These are phyloP conservation scores for Pediacus dermestoides DNA, from an alignment of 2,888 invertebrate species.

Conservation along the genomic window DNA sequence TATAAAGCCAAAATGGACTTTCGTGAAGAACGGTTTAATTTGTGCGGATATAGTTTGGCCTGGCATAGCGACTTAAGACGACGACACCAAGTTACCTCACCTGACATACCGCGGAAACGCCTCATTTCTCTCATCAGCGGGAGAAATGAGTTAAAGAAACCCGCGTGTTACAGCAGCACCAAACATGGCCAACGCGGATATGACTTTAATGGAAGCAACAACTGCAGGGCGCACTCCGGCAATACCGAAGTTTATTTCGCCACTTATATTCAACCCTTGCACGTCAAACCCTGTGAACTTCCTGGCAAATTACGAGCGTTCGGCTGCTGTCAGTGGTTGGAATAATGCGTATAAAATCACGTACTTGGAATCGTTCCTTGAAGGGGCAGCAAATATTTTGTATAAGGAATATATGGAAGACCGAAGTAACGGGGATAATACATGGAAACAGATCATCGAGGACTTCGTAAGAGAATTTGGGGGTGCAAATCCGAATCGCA, in stretches of 20 bases:
- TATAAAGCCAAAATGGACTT: conserved; percentile 10
- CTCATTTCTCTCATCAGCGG: too few species aligned
- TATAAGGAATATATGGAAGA: conserved; percentile 8
- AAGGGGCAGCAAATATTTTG: conserved; percentile 11
- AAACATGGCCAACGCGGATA: too few species aligned
- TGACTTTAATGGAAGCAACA: too few species aligned
- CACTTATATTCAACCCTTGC: conserved; percentile 12
- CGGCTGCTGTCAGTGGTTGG: conserved; percentile 10
- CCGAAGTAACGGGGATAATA: not conserved
- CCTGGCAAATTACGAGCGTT: conserved; percentile 9
- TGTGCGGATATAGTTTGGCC: too few species aligned
- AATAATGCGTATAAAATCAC: conserved; percentile 11
- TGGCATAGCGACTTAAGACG: too few species aligned
- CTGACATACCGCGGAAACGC: too few species aligned
- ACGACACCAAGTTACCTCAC: too few species aligned
- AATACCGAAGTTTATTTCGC: conserved; percentile 11
- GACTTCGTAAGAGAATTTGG: too few species aligned
- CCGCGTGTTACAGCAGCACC: too few species aligned
- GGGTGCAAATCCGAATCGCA: conserved; percentile 3
- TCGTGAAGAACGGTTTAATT: too few species aligned
- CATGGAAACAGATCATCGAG: conserved; percentile 4
- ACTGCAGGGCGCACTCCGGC: conserved; percentile 7
- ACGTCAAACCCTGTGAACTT: conserved; percentile 11
- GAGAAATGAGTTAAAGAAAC: too few species aligned
- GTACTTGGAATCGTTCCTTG: too few species aligned